A percentile compares a stretch with the other conserved stretches of the same genome.
Conservation (phyloP, 2,113 vertebrate species). For the Centropristis striata region DNA sequence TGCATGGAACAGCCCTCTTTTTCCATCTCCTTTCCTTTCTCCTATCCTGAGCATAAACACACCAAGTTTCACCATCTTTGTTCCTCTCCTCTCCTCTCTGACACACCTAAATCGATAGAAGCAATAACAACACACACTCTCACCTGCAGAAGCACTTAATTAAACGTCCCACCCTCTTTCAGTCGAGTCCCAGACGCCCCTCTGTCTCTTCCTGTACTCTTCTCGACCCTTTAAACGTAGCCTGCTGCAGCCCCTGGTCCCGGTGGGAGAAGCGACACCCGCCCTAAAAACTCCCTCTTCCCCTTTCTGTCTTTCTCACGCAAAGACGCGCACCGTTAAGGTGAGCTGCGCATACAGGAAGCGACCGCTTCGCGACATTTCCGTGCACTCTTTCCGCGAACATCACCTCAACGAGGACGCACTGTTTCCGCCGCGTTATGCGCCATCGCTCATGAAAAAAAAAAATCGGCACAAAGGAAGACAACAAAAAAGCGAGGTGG, state of each 20-base stretch:
- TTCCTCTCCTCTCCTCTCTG: background rate
- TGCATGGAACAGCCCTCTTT: background rate
- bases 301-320: background rate
- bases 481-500: slow-evolving; percentile 31
- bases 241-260: slow-evolving; percentile 67
- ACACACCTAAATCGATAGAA: slow-evolving; percentile 15
- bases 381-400: slow-evolving; percentile 10
- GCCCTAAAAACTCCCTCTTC: slow-evolving; percentile 43
- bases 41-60: slow-evolving; percentile 5
- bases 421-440: slow-evolving; percentile 42
- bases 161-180: slow-evolving; percentile 52
- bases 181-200: slow-evolving; percentile 33
- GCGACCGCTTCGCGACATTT: slow-evolving; percentile 4
- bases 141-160: slow-evolving; percentile 47
- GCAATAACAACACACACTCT: slow-evolving; percentile 11
- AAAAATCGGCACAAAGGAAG: slow-evolving; percentile 59
- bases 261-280: slow-evolving; percentile 66
- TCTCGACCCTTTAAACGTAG: slow-evolving; percentile 8
- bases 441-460: slow-evolving; percentile 45
- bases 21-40: background rate
- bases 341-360: slow-evolving; percentile 37
- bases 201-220: slow-evolving; percentile 32
- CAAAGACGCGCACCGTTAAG: slow-evolving; percentile 35
- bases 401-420: slow-evolving; percentile 26
- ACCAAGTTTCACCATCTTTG: slow-evolving; percentile 20